phyloP scores from a whole-genome alignment of 2,888 invertebrate species.

The Aelia acuminata region DNA sequence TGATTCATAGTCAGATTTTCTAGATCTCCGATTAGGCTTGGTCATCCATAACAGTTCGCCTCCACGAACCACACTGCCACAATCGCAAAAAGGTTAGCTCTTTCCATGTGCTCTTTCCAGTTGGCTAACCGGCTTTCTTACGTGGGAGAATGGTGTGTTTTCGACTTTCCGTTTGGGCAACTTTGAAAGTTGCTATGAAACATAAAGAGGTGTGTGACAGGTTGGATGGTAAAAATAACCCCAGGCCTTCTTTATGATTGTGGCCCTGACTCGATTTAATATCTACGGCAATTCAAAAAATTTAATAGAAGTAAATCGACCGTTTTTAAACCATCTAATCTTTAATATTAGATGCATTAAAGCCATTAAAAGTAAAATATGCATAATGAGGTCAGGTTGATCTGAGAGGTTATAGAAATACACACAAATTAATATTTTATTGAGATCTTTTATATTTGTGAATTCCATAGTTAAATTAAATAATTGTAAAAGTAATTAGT shows the following conservation, averaged over 20 bases:
- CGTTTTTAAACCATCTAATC: too few relatives aligned
- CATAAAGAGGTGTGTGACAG: not conserved
- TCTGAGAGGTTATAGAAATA: too few relatives aligned
- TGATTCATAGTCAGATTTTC: slow-evolving; percentile 45
- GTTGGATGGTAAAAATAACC: not conserved
- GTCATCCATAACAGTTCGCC: slow-evolving; percentile 6
- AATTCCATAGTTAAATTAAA: too few relatives aligned
- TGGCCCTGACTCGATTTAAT: not conserved
- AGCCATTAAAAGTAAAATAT: too few relatives aligned
- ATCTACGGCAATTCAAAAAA: too few relatives aligned
- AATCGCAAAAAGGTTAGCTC: not conserved
- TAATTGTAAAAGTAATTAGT: too few relatives aligned
- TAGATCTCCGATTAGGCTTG: slow-evolving; percentile 49
- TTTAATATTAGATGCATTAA: too few relatives aligned
- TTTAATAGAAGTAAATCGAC: too few relatives aligned
- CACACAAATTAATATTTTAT: too few relatives aligned
- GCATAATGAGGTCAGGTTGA: too few relatives aligned
- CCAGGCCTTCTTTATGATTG: not conserved
- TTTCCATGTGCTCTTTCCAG: slow-evolving; percentile 32
- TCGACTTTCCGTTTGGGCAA: slow-evolving; percentile 1
- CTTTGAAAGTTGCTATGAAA: not conserved
- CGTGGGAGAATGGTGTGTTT: slow-evolving; percentile 34
- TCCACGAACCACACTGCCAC: not conserved
- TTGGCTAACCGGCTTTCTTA: slow-evolving; percentile 41
- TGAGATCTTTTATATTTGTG: too few relatives aligned